Conservation (phyloP, 2,797 vertebrate genomes). For the Lutjanus campechanus region DNA sequence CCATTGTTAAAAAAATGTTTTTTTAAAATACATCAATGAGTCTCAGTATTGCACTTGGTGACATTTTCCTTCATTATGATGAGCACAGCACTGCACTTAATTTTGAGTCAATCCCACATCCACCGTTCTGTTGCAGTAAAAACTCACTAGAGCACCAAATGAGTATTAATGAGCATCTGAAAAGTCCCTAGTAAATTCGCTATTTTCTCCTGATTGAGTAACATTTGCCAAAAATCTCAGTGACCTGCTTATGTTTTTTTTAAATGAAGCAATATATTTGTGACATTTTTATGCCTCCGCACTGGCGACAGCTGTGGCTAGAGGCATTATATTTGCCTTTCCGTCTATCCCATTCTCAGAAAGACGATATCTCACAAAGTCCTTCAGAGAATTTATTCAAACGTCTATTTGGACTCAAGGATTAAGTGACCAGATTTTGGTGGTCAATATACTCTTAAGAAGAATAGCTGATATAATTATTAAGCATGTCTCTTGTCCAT, state of each 20-base stretch:
- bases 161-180: not conserved
- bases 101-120: not conserved
- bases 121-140: not conserved
- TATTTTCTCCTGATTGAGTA: not conserved
- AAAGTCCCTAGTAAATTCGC: slow-evolving; percentile 5
- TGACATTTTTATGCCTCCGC: too few species aligned
- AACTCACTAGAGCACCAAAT: slow-evolving; percentile 11
- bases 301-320: too few species aligned
- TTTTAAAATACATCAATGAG: slow-evolving; percentile 10
- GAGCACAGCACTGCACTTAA: not conserved
- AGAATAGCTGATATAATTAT: too few species aligned
- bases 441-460: too few species aligned
- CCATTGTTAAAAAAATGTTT: not conserved
- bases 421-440: too few species aligned
- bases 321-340: too few species aligned
- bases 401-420: too few species aligned
- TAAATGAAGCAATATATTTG: too few species aligned
- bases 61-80: not conserved
- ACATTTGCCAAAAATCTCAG: not conserved
- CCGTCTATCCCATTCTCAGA: too few species aligned
- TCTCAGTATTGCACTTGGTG: not conserved
- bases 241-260: not conserved
- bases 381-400: too few species aligned
- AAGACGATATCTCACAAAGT: too few species aligned
- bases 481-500: too few species aligned